These are phyloP conservation scores for Felis catus DNA, from an alignment of 2,113 vertebrate species.

Conservation along the genomic window F.catus_Fca126_mat1.0 CM031420.1:11535501-11536000, in stretches of 20 bases:
- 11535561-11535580: not conserved
- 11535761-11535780: not conserved
- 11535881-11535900: not conserved
- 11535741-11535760: not conserved
- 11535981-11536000: not conserved
- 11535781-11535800: not conserved
- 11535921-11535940: not conserved
- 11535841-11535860: not conserved
- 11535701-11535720: no score
- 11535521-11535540: not conserved
- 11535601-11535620: not conserved
- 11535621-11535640: not conserved
- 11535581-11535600: not conserved
- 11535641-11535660: not conserved
- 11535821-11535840: not conserved
- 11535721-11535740: not conserved
- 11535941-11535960: not conserved
- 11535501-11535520: not conserved
- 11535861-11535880: not conserved
- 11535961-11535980: not conserved
- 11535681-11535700: not conserved
- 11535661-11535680: not conserved
- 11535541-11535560: not conserved
- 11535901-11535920: not conserved
- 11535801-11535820: not conserved